A percentile compares a stretch with the other conserved stretches of the same genome.
phyloP scores from a whole-genome alignment of 2,797 vertebrate genomes.

The Liasis olivaceus region DNA sequence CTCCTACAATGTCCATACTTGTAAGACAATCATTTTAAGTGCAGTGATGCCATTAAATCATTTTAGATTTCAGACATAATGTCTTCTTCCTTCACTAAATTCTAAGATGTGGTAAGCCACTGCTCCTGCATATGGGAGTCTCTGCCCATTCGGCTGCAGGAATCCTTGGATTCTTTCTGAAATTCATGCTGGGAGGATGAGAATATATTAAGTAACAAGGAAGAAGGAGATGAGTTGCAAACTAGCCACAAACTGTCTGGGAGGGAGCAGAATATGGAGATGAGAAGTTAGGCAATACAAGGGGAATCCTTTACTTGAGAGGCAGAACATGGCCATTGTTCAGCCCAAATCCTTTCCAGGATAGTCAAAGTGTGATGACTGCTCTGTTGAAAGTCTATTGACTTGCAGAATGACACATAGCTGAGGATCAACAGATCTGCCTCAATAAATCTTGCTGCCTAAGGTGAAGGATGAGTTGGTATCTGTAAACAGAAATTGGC shows the following conservation, averaged over 20 bases:
- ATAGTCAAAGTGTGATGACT: not conserved
- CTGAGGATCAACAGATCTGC: not conserved
- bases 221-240: not conserved
- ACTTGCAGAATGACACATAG: not conserved
- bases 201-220: not conserved
- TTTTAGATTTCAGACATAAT: not conserved
- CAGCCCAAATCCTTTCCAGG: not conserved
- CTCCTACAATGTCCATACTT: not conserved
- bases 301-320: not conserved
- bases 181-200: not conserved
- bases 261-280: not conserved
- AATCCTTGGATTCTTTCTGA: not conserved
- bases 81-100: not conserved
- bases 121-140: not conserved
- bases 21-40: not conserved
- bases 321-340: not conserved
- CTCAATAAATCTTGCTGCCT: not conserved
- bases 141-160: not conserved
- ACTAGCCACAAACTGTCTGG: not conserved
- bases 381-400: not conserved
- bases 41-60: not conserved
- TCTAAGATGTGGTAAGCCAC: not conserved
- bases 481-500: not conserved
- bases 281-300: not conserved
- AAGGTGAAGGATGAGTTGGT: not conserved